phyloP scores from a whole-genome alignment of 2,888 invertebrate species.

The Julus scandinavius region DNA sequence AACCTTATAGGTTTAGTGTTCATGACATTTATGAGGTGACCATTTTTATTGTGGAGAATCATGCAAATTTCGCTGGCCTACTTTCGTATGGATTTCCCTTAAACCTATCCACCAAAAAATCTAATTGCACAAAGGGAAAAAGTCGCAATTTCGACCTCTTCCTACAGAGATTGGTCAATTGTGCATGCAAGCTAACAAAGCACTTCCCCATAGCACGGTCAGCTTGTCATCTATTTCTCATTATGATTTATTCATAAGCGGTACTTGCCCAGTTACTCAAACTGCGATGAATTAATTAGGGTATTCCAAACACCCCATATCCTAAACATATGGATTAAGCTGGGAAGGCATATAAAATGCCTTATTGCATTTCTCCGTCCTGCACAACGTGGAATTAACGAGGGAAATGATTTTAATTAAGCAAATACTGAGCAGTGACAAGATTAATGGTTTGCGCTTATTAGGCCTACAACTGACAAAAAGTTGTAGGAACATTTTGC shows the following conservation, averaged over 20 bases:
- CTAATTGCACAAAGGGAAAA: not conserved
- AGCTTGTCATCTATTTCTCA: constrained; percentile 12
- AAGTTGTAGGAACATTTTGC: not conserved
- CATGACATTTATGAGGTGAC: not conserved
- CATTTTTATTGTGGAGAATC: constrained; percentile 3
- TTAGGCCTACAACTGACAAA: not conserved
- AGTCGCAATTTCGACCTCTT: constrained; percentile 3
- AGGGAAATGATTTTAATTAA: constrained; percentile 23
- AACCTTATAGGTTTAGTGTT: constrained; percentile 19
- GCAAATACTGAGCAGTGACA: constrained; percentile 9
- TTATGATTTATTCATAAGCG: not conserved
- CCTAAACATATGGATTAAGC: not conserved
- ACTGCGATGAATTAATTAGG: constrained; percentile 1
- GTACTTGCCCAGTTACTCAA: not conserved
- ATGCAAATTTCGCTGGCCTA: constrained; percentile 27
- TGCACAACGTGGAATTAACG: not conserved
- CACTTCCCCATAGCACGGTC: not conserved
- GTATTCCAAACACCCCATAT: not conserved
- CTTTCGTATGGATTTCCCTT: constrained; percentile 28
- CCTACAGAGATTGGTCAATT: not conserved
- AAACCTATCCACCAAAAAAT: not conserved
- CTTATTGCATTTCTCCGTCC: constrained; percentile 20
- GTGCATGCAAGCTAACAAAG: not conserved
- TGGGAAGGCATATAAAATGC: not conserved
- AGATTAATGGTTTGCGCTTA: not conserved